Conservation (phyloP, 53 echinoderm and acorn worm genomes). For the Zoroaster sp. region DNA sequence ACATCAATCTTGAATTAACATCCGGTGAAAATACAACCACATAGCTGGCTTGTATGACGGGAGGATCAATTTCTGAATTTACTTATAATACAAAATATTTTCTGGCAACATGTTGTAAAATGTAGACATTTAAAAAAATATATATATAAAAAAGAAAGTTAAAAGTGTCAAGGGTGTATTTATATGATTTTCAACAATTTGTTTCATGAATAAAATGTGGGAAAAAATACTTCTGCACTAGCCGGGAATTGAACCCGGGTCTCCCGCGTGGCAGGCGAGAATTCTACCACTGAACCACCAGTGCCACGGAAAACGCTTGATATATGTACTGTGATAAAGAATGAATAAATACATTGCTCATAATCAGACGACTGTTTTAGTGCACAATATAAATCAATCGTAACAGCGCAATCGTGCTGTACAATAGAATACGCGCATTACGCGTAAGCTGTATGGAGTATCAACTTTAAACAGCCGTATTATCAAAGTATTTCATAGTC, state of each 20-base stretch:
- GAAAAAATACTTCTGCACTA: neutral
- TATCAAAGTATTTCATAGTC: neutral
- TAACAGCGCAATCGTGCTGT: neutral
- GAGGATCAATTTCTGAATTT: neutral
- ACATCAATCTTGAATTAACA: neutral
- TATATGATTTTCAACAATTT: neutral
- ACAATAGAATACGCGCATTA: too few species aligned
- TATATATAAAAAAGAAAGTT: neutral
- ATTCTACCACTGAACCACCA: slow-evolving; percentile 56
- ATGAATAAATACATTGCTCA: neutral
- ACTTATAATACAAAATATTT: neutral
- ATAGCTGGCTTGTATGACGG: neutral
- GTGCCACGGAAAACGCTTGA: neutral
- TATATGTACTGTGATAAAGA: neutral
- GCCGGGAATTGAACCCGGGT: slow-evolving; percentile 52
- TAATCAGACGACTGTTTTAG: neutral
- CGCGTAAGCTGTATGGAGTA: too few species aligned
- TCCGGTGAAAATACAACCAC: neutral
- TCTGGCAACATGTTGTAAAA: neutral
- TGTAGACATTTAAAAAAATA: neutral
- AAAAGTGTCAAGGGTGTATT: neutral
- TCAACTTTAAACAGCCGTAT: neutral
- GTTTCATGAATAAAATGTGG: too few species aligned
- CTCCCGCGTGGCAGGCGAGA: slow-evolving; percentile 56
- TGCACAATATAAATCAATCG: neutral